phyloP scores from a whole-genome alignment of 2,888 invertebrate species.

The Athalia rosae region DNA sequence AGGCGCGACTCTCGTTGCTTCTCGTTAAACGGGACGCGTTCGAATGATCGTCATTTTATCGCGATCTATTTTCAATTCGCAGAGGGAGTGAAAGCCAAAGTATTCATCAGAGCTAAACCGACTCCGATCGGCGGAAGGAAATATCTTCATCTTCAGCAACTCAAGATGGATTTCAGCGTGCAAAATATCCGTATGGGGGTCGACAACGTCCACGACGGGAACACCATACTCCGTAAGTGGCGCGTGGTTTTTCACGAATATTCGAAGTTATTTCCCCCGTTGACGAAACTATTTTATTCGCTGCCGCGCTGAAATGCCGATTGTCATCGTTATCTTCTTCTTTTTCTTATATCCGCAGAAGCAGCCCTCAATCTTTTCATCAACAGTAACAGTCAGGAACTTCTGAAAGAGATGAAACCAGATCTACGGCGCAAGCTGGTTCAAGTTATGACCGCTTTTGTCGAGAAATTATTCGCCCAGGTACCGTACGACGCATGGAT shows the following conservation, averaged over 20 bases:
- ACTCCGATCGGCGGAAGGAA: conserved; percentile 79
- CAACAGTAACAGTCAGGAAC: conserved; percentile 89
- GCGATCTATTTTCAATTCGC: conserved; percentile 47
- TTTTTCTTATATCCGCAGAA: conserved; percentile 77
- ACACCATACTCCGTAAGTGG: conserved; percentile 85
- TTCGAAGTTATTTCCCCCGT: not conserved
- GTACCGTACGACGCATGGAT: conserved; percentile 89
- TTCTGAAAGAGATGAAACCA: conserved; percentile 92
- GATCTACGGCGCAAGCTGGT: conserved; percentile 85
- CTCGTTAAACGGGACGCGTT: too few species aligned
- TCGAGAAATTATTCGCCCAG: conserved; percentile 84
- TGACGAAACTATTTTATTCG: too few species aligned
- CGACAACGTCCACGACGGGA: conserved; percentile 87
- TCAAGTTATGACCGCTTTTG: conserved; percentile 84
- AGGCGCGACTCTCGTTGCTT: too few species aligned
- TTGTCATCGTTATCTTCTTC: conserved; percentile 11
- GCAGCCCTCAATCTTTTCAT: conserved; percentile 91
- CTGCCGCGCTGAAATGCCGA: not conserved
- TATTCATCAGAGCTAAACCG: conserved; percentile 85
- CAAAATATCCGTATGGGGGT: conserved; percentile 90
- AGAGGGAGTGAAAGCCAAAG: conserved; percentile 90
- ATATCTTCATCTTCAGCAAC: conserved; percentile 82
- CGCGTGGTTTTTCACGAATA: not conserved
- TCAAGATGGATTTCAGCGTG: conserved; percentile 91
- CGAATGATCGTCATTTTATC: not conserved